These are phyloP conservation scores for Rhinoraja longicauda DNA, from an alignment of 2,797 vertebrate species.

Conservation along the genomic window DNA sequence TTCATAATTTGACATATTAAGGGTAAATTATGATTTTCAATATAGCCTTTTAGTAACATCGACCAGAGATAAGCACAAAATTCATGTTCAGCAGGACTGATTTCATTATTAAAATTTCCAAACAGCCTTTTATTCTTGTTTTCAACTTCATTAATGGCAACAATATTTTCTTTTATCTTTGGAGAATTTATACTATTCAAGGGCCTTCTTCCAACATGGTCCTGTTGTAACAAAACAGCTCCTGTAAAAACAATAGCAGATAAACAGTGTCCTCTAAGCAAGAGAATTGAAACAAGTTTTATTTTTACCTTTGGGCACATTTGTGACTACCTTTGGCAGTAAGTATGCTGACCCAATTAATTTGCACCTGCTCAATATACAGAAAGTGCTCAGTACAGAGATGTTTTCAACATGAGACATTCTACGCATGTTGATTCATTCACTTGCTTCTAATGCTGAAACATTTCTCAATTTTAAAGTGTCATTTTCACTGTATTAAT, in stretches of 20 bases:
- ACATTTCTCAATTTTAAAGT: background rate
- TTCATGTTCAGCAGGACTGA: constrained; percentile 53
- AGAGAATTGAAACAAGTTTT: constrained; percentile 49
- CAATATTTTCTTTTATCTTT: constrained; percentile 64
- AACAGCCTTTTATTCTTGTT: constrained; percentile 53
- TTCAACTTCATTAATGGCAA: constrained; percentile 54
- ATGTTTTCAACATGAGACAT: background rate
- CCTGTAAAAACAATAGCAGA: constrained; percentile 61
- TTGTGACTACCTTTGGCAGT: constrained; percentile 52
- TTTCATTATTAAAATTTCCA: constrained; percentile 46
- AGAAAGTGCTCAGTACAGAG: background rate
- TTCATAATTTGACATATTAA: constrained; percentile 49
- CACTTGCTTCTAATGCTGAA: background rate
- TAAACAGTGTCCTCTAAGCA: constrained; percentile 39
- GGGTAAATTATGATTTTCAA: constrained; percentile 60
- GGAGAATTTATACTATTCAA: constrained; percentile 66
- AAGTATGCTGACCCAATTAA: constrained; percentile 52
- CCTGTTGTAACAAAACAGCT: constrained; percentile 67
- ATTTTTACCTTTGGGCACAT: constrained; percentile 44
- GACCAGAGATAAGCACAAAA: constrained; percentile 56
- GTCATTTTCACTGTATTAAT: no score
- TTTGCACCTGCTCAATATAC: constrained; percentile 40
- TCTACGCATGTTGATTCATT: background rate
- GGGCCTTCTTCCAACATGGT: constrained; percentile 57
- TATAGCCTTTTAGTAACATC: constrained; percentile 63